These are phyloP conservation scores for Erethizon dorsatum DNA, from an alignment of 2,797 vertebrate genomes.

Conservation along the genomic window DNA sequence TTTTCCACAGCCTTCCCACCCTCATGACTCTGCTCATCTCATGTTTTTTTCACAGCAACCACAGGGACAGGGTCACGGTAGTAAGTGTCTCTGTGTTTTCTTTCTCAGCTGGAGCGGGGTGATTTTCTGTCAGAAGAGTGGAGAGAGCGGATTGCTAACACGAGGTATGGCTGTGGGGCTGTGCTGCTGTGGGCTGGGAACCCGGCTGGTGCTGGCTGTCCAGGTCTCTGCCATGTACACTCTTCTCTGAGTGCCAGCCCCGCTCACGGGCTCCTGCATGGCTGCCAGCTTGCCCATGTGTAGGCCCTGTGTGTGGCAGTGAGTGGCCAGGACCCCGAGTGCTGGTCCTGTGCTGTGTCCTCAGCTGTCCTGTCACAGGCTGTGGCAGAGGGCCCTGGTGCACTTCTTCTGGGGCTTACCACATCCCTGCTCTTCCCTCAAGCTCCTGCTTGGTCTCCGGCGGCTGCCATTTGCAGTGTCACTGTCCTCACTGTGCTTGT, in stretches of 20 bases:
- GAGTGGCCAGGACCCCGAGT: background rate
- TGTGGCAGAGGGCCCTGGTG: background rate
- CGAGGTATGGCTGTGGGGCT: constrained; percentile 92
- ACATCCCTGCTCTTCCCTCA: background rate
- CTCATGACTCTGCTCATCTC: background rate
- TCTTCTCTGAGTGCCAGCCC: background rate
- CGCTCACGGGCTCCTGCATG: background rate
- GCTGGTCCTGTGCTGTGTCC: background rate
- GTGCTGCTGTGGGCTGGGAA: background rate
- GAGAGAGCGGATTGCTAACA: constrained; percentile 99
- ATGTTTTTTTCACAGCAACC: background rate
- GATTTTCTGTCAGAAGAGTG: constrained; percentile 99
- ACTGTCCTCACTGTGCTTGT: background rate
- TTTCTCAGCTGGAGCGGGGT: constrained; percentile 97
- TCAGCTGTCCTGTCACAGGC: background rate
- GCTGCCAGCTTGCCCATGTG: background rate
- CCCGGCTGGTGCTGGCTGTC: background rate
- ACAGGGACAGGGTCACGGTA: background rate
- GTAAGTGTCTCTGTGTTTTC: background rate
- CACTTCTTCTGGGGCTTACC: background rate
- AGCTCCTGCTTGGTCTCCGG: background rate
- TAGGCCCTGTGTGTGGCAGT: background rate
- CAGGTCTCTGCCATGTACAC: background rate
- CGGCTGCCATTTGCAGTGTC: background rate
- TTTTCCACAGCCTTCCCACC: background rate